These are phyloP conservation scores for Choristoneura rosaceana DNA, from an alignment of 2,888 invertebrate species.

Conservation along the genomic window DNA sequence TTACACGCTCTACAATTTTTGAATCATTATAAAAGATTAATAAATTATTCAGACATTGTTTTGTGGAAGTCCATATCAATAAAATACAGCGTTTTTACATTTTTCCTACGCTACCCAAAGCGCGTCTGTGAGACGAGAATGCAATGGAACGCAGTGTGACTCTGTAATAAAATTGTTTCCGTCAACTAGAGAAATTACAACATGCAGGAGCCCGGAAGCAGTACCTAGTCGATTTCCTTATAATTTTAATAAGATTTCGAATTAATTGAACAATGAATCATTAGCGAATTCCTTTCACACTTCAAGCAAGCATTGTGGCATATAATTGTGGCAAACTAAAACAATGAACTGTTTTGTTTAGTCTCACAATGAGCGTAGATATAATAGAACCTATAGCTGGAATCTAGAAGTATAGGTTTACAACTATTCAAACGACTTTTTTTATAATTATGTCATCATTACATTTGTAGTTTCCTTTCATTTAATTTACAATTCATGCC, in stretches of 20 bases:
- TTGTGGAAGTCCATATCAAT: no score
- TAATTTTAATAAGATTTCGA: slow-evolving; percentile 71
- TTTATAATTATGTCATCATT: slow-evolving; percentile 5
- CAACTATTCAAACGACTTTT: slow-evolving; percentile 11
- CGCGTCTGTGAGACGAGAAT: no score
- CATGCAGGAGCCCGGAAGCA: slow-evolving; percentile 13
- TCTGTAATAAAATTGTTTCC: no score
- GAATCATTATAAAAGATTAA: no score
- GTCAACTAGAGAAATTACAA: neutral
- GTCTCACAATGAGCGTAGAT: slow-evolving; percentile 40
- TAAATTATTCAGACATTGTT: no score
- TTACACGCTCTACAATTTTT: no score
- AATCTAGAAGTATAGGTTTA: neutral
- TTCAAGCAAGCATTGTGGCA: slow-evolving; percentile 55
- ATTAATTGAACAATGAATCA: slow-evolving; percentile 69
- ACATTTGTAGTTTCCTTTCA: neutral
- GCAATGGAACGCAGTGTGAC: no score
- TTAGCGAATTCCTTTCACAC: slow-evolving; percentile 71
- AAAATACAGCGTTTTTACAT: no score
- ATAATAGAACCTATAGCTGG: slow-evolving; percentile 10
- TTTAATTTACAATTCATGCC: neutral
- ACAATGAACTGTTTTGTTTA: slow-evolving; percentile 60
- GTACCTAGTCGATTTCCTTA: slow-evolving; percentile 59
- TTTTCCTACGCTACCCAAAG: no score
- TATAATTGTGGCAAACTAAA: slow-evolving; percentile 50